Conservation (phyloP, 2,797 vertebrate genomes). For the Dryobates pubescens region DNA sequence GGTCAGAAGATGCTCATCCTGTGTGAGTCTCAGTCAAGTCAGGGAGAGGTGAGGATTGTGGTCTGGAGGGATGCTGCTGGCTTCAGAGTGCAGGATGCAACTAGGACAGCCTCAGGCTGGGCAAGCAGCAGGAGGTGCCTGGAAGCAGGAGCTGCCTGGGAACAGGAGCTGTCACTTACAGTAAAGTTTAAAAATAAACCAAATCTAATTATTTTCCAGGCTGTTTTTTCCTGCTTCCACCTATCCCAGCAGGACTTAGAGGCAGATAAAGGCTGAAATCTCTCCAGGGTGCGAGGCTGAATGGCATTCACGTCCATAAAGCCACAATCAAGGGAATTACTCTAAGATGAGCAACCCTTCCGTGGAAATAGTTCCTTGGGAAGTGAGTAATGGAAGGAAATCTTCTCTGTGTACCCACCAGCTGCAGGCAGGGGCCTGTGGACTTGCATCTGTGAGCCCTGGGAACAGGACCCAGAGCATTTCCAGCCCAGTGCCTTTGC, state of each 20-base stretch:
- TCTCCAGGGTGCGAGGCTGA: neutral
- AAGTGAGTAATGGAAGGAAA: slow-evolving; percentile 44
- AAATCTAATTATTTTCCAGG: slow-evolving; percentile 33
- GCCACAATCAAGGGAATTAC: neutral
- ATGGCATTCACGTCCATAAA: neutral
- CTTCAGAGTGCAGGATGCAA: neutral
- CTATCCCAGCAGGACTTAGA: neutral
- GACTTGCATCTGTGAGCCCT: accelerated
- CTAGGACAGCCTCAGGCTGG: neutral
- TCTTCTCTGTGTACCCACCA: neutral
- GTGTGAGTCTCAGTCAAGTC: neutral
- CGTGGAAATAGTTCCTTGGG: slow-evolving; percentile 3
- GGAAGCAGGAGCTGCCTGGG: slow-evolving; percentile 18
- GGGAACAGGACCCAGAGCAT: accelerated
- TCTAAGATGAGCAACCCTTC: neutral
- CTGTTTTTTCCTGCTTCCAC: slow-evolving; percentile 59
- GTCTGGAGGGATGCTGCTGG: neutral
- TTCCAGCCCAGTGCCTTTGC: neutral
- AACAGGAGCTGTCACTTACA: slow-evolving; percentile 15
- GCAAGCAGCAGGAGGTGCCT: neutral
- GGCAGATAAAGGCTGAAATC: neutral
- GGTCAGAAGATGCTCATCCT: neutral
- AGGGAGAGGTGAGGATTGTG: neutral
- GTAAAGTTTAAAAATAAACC: slow-evolving; percentile 49
- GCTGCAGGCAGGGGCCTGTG: neutral